Evolutionary conservation across 2,797 vertebrate genomes (phyloP), one percentile per base, ranked within the genome.

Genomic region (Brachyrhaphis roseni): DNA sequence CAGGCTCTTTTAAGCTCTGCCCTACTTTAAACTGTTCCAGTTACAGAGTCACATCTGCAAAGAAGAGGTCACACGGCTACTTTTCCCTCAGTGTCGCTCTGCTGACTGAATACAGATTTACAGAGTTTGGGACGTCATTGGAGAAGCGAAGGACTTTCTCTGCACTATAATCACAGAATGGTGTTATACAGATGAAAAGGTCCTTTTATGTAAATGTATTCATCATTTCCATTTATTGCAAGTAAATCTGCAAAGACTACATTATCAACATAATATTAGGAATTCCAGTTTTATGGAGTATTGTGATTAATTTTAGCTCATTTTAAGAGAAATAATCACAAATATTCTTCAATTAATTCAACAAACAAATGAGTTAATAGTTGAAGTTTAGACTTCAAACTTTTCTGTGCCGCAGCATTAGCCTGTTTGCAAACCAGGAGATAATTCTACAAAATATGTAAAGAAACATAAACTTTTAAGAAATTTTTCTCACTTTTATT

Each of bases 11-110:
- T 79, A 70, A 75, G 34, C 57, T 11, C 55, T 71, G 88, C 7
- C 76, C 85, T 76, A 82, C 73, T 85, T 90, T 84, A 79, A 73
- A 81, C 43, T 64, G 78, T 79, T 78, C 75, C 75, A 78, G 74
- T 81, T 85, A 28, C 53, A 80, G 55, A 86, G 73, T 72, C 81
- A 8, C 28, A 79, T 51, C 83, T 46, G 71, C 77, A 74, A 71
- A 75, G 55, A 74, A 13, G 80, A 83, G 84, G 78, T 72, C 64
- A 84, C 72, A 53, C 47, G 28, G 47, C n/a, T 49, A 26, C 75
- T 31, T 36, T 23, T 55, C 76, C 51, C 53, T 59, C 20, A n/a
- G 53, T 2, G 31, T 59, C 53, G 28, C 39, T 46, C 57, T 53
- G n/a, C 43, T 36, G 51, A n/a, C 55, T 72, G 13, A 49, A 43